phyloP scores from a whole-genome alignment of 2,888 invertebrate genomes.

The Chymomyza fuscimana region DNA sequence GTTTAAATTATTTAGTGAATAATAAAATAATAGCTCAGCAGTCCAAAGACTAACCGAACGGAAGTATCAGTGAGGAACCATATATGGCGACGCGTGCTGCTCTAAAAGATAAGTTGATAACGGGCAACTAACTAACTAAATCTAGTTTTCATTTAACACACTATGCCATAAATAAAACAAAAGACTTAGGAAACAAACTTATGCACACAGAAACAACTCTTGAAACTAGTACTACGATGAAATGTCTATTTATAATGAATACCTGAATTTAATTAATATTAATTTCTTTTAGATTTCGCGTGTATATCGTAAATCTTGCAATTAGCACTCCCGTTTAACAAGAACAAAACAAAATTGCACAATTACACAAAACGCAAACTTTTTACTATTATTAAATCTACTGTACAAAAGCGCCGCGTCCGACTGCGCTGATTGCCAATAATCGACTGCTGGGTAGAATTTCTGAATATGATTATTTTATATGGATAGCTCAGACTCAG shows the following conservation, averaged over 20 bases:
- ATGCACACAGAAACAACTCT: not conserved
- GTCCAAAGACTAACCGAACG: conserved; percentile 26
- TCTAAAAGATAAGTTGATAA: conserved; percentile 24
- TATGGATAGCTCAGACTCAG: conserved; percentile 52
- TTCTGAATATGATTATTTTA: conserved; percentile 77
- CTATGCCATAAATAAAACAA: conserved; percentile 40
- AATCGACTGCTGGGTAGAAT: conserved; percentile 72
- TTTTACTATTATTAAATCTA: conserved; percentile 19
- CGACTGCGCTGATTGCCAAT: conserved; percentile 58
- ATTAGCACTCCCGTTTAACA: conserved; percentile 7
- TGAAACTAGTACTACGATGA: not conserved
- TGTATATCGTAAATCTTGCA: conserved; percentile 62
- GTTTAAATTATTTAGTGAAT: conserved; percentile 19
- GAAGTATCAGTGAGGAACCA: conserved; percentile 49
- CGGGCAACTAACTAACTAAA: conserved; percentile 56
- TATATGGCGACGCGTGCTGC: conserved; percentile 32
- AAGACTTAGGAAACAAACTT: conserved; percentile 65
- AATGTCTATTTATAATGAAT: not conserved
- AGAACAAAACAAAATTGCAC: conserved; percentile 47
- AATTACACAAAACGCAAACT: conserved; percentile 48
- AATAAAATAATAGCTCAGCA: conserved; percentile 30
- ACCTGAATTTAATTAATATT: conserved; percentile 5
- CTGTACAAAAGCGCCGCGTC: conserved; percentile 38
- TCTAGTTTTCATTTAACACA: conserved; percentile 46
- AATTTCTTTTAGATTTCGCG: not conserved